Evolutionary conservation across 2,797 vertebrate species (phyloP).

Genomic region (Dendrocincla tyrannina): DNA sequence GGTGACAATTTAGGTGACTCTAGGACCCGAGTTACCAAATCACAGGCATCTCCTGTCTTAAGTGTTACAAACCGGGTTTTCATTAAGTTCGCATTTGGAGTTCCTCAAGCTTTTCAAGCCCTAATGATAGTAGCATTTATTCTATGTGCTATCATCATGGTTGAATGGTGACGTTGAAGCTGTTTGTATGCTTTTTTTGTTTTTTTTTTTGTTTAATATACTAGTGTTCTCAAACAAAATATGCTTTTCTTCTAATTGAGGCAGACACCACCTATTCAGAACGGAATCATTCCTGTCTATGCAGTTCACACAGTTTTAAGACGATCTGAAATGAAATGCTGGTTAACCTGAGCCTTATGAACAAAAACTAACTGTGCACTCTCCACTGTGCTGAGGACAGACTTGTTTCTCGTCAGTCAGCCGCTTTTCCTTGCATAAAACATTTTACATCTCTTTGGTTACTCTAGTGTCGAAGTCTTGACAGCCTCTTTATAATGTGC

Average conservation of each 20-base stretch:
- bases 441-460: constrained; percentile 49
- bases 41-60: neutral
- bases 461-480: constrained; percentile 23
- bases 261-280: neutral
- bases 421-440: neutral
- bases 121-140: neutral
- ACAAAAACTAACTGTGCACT: accelerated
- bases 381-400: accelerated
- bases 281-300: neutral
- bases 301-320: neutral
- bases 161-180: neutral
- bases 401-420: neutral
- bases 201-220: neutral
- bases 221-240: neutral
- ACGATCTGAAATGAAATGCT: accelerated
- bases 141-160: neutral
- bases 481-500: neutral
- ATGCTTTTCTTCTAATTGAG: neutral
- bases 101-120: neutral
- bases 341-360: neutral
- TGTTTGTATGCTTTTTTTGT: accelerated
- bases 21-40: neutral
- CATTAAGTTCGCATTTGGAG: neutral
- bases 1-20: neutral
- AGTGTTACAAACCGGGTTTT: neutral